Percentiles rank a stretch among this genome's conserved stretches.
phyloP scores from a whole-genome alignment of 2,888 invertebrate species.

The Cerastis leucographa region DNA sequence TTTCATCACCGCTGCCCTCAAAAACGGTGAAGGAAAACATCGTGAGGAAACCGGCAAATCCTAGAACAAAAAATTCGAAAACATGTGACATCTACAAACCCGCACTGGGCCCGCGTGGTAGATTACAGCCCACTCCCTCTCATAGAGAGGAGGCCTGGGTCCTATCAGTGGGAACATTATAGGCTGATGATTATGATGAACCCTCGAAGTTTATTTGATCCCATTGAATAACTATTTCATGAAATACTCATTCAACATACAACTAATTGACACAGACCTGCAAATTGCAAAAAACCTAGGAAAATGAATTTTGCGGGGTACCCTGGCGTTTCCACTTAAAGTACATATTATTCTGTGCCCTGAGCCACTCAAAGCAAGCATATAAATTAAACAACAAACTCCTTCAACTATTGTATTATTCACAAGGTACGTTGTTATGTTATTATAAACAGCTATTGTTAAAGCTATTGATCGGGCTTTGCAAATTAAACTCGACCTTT shows the following conservation, averaged over 20 bases:
- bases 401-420: constrained; percentile 41
- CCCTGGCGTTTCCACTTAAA: neutral
- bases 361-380: constrained; percentile 17
- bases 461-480: constrained; percentile 38
- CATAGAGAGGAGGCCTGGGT: no score
- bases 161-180: no score
- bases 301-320: neutral
- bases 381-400: constrained; percentile 40
- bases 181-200: no score
- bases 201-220: neutral
- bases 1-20: no score
- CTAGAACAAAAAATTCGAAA: no score
- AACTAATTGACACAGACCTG: neutral
- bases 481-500: constrained; percentile 55
- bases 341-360: neutral
- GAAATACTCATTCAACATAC: neutral
- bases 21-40: no score
- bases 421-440: constrained; percentile 29
- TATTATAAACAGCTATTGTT: constrained; percentile 61
- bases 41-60: no score
- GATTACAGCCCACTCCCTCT: no score
- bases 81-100: no score
- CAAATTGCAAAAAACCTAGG: neutral
- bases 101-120: no score
- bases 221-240: neutral